Evolutionary conservation across 2,113 vertebrate genomes (phyloP).

Genomic region (Amblyopsis rosae): DNA sequence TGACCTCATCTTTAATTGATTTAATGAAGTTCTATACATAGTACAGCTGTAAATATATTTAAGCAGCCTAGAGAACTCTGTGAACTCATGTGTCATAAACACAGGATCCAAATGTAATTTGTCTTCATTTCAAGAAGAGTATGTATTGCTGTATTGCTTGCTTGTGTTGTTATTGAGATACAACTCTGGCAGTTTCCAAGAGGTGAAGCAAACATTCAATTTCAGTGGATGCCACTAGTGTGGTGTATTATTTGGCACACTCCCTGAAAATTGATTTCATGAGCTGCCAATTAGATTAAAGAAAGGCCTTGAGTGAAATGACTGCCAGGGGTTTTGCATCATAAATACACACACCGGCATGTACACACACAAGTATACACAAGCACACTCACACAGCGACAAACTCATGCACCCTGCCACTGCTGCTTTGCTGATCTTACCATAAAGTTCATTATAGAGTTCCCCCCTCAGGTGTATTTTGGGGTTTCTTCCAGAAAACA

Average conservation of each 20-base stretch:
- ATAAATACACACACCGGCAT: constrained; percentile 36
- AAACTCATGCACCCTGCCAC: constrained; percentile 7
- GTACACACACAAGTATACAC: neutral
- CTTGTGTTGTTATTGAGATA: constrained; percentile 38
- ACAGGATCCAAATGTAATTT: neutral
- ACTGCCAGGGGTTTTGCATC: constrained; percentile 48
- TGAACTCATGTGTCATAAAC: too few species aligned
- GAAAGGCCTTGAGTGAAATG: constrained; percentile 36
- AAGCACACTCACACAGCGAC: neutral
- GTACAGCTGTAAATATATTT: too few species aligned
- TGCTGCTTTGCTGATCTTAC: constrained; percentile 18
- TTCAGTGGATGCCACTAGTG: constrained; percentile 37
- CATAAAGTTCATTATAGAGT: constrained; percentile 34
- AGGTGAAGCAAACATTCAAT: constrained; percentile 59
- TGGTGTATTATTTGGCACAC: constrained; percentile 48
- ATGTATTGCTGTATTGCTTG: constrained; percentile 33
- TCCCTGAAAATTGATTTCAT: constrained; percentile 58
- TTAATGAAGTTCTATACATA: too few species aligned
- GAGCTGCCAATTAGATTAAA: constrained; percentile 61
- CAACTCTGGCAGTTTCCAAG: constrained; percentile 51
- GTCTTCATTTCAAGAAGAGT: constrained; percentile 17
- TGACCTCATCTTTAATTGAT: too few species aligned
- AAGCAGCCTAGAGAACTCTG: too few species aligned
- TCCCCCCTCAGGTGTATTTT: constrained; percentile 26
- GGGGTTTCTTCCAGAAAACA: constrained; percentile 16